These are phyloP conservation scores for Tachina grossa DNA, from an alignment of 2,888 invertebrate species.

Conservation along the genomic window DNA sequence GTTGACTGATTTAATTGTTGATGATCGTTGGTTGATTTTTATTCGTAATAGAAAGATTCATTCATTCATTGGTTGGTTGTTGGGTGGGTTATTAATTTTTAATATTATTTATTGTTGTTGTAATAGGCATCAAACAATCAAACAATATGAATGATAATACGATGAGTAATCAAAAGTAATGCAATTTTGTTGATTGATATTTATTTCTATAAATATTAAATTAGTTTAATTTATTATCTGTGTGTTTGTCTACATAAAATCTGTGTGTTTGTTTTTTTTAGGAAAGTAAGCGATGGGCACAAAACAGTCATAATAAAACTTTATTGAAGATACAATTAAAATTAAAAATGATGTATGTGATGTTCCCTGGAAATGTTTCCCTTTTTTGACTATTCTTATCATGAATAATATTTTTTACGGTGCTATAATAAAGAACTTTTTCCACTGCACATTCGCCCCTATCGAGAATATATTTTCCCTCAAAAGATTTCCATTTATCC, in stretches of 20 bases:
- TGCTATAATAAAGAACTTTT: too few species aligned
- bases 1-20: conserved; percentile 56
- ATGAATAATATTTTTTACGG: too few species aligned
- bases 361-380: too few species aligned
- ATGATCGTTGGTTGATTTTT: conserved; percentile 22
- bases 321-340: too few species aligned
- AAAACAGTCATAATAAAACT: not conserved
- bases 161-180: conserved; percentile 49
- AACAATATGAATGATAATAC: conserved; percentile 50
- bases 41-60: conserved; percentile 10
- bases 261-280: not conserved
- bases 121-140: conserved; percentile 53
- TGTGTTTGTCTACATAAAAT: conserved; percentile 40
- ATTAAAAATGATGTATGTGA: too few species aligned
- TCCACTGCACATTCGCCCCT: too few species aligned
- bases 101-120: conserved; percentile 30
- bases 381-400: too few species aligned
- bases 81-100: conserved; percentile 28
- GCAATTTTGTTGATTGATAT: not conserved
- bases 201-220: conserved; percentile 35
- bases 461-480: too few species aligned
- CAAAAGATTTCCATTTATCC: too few species aligned
- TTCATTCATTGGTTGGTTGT: conserved; percentile 15
- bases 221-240: conserved; percentile 7
- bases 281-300: conserved; percentile 4